These are phyloP conservation scores for Eleutherodactylus coqui DNA, from an alignment of 2,797 vertebrate species.

Conservation along the genomic window DNA sequence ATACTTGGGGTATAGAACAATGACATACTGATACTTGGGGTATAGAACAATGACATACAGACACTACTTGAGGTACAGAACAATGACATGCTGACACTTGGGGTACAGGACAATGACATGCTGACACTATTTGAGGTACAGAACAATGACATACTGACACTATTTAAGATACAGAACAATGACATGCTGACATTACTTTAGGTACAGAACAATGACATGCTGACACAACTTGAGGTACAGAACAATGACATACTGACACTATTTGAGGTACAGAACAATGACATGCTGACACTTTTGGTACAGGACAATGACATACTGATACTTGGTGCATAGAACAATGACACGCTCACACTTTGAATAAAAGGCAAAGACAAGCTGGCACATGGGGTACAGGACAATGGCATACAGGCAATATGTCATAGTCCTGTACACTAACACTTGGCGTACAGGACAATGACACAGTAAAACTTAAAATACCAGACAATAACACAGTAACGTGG, in stretches of 20 bases:
- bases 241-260: not conserved
- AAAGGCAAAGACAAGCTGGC: not conserved
- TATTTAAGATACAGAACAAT: not conserved
- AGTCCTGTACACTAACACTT: not conserved
- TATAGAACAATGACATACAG: not conserved
- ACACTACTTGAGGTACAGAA: not conserved
- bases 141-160: not conserved
- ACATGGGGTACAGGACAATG: not conserved
- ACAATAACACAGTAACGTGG: not conserved
- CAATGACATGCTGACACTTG: not conserved
- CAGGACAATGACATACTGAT: not conserved
- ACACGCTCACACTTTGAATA: not conserved
- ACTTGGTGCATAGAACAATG: not conserved
- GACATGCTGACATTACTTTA: not conserved
- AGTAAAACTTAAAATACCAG: not conserved
- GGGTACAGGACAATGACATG: not conserved
- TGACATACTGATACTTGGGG: slow-evolving; percentile 4
- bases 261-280: too few species aligned
- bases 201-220: not conserved
- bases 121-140: not conserved
- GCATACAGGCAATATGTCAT: not conserved
- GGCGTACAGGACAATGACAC: not conserved
- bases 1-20: not conserved
- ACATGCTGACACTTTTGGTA: not conserved
- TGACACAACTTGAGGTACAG: not conserved